Conservation (phyloP, 1,140 invertebrate genomes). For the Drosophila azteca region DNA sequence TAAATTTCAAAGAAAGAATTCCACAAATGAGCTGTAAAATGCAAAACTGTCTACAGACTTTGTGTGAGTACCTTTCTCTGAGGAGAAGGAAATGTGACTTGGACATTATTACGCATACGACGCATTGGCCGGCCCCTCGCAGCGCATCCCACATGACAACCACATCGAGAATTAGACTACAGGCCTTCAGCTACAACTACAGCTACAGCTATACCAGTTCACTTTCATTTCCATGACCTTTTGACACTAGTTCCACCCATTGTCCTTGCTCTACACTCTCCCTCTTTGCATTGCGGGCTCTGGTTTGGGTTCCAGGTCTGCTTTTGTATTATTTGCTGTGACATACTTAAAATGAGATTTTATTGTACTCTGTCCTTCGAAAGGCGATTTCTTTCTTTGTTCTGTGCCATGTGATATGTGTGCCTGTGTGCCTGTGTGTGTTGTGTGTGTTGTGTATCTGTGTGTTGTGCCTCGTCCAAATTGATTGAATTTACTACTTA, state of each 20-base stretch:
- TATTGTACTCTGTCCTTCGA: constrained; percentile 38
- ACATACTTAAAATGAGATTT: constrained; percentile 65
- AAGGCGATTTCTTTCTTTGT: constrained; percentile 28
- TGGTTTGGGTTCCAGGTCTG: constrained; percentile 17
- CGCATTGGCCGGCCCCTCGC: constrained; percentile 15
- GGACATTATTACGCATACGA: constrained; percentile 31
- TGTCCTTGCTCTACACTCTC: not conserved
- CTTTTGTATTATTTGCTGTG: constrained; percentile 63
- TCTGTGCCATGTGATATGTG: constrained; percentile 24
- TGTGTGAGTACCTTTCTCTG: constrained; percentile 30
- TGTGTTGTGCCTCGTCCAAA: constrained; percentile 37
- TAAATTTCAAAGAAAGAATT: constrained; percentile 24
- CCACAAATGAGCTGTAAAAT: constrained; percentile 47
- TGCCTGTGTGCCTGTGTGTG: constrained; percentile 13
- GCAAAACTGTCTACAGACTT: constrained; percentile 20
- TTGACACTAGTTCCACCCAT: constrained; percentile 26
- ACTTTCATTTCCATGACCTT: constrained; percentile 37
- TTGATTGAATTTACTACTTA: constrained; percentile 69
- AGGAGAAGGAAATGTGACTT: constrained; percentile 7
- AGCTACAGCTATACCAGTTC: constrained; percentile 4
- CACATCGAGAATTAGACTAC: constrained; percentile 11
- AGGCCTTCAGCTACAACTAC: not conserved
- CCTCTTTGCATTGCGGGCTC: constrained; percentile 15
- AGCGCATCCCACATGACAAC: constrained; percentile 14
- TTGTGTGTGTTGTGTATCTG: constrained; percentile 8